Base-by-base conservation (phyloP, 2,797 vertebrate genomes). In the Fistularia tabacaria region DNA sequence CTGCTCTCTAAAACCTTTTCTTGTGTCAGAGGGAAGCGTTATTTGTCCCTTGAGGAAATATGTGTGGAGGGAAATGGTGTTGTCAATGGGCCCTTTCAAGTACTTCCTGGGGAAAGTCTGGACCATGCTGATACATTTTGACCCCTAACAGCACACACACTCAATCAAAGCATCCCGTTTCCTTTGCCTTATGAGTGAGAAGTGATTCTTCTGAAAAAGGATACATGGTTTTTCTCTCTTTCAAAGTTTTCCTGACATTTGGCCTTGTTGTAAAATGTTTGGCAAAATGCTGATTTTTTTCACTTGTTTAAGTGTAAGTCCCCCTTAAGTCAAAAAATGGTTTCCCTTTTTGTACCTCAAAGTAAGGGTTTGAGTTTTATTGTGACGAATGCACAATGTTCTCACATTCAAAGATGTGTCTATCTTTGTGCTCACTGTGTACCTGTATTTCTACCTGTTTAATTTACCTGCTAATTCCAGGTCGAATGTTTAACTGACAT, bases 21-120 rank as follows among this genome's bases (percentile, higher is more conserved):
- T 59, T 44, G 66, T 73, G 69, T 73, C 59, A 56, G 69, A 46
- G 81, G 85, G 84, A 90, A 87, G 60, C 73, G 65, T 82, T 84
- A 74, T 79, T 59, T 59, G 66, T 82, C 77, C 82, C 80, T 58
- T 0, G 52, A 77, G 85, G 85, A 88, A 83, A 81, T 54, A 57
- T 77, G 76, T 57, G 47, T 42, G 52, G 55, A 73, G 71, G 77
- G 86, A 82, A 89, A 81, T 69, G 48, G 59, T 63, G 85, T 79
- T 86, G 87, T 88, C 84, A 76, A 77, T 77, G 62, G 71, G 52
- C 62, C 42, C 77, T 87, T 88, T 87, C 72, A 88, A 91, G 76
- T 91, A 89, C 87, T 92, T 92, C 91, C 91, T 88, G 81, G 74
- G 86, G 88, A 92, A 91, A 83, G 75, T 62, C 84, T 87, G 85